Evolutionary conservation across 2,888 invertebrate genomes (phyloP).

Genomic region (Oscheius myriophilus): DNA sequence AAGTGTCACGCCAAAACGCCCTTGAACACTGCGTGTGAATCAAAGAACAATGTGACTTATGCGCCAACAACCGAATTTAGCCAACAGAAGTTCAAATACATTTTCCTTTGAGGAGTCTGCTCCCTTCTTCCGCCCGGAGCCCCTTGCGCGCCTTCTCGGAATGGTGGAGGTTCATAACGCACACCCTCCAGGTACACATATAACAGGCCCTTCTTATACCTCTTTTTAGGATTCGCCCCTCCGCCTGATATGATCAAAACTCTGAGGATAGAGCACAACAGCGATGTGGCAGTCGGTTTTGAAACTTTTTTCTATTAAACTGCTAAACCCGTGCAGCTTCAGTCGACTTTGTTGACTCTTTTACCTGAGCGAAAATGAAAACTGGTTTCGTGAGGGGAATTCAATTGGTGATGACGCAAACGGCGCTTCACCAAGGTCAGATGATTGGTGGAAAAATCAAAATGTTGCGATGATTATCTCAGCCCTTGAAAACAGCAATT

Average conservation of each 20-base stretch:
- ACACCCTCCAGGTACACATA: not conserved
- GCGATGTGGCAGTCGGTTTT: constrained; percentile 11
- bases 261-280: constrained; percentile 17
- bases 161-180: constrained; percentile 5
- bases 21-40: no score
- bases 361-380: not conserved
- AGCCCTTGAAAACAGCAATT: no score
- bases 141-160: constrained; percentile 1
- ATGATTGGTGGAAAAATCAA: no score
- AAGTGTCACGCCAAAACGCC: no score
- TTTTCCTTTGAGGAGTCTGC: no score
- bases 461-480: no score
- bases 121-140: constrained; percentile 15
- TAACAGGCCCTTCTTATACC: not conserved
- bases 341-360: no score
- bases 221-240: constrained; percentile 20
- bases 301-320: constrained; percentile 1
- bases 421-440: not conserved
- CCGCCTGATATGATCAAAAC: constrained; percentile 14
- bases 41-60: no score
- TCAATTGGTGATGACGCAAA: not conserved
- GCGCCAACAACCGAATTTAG: no score
- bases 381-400: constrained; percentile 7
- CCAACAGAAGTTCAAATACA: no score
- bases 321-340: not conserved